Conservation (phyloP, 2,888 invertebrate genomes). For the Limenitis camilla region DNA sequence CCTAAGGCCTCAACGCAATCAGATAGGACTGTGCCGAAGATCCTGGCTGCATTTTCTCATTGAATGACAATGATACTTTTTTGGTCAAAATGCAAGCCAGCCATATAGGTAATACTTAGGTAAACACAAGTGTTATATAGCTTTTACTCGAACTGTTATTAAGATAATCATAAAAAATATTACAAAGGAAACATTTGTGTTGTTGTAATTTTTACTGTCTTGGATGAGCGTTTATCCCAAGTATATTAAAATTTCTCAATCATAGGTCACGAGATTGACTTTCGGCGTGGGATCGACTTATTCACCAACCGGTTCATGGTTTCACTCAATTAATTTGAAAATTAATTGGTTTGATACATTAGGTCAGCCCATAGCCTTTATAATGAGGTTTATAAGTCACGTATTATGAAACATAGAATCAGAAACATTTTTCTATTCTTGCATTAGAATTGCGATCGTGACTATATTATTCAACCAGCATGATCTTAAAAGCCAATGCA, state of each 20-base stretch:
- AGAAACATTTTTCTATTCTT: slow-evolving; percentile 17
- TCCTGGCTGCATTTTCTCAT: too few relatives aligned
- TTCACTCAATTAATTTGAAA: slow-evolving; percentile 63
- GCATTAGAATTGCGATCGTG: slow-evolving; percentile 17
- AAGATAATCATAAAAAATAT: too few relatives aligned
- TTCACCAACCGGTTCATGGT: slow-evolving; percentile 55
- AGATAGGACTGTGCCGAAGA: too few relatives aligned
- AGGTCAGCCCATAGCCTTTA: slow-evolving; percentile 41
- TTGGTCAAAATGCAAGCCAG: too few relatives aligned
- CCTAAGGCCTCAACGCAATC: too few relatives aligned
- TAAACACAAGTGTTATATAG: too few relatives aligned
- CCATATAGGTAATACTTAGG: too few relatives aligned
- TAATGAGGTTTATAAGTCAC: slow-evolving; percentile 51
- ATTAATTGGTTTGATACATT: slow-evolving; percentile 57
- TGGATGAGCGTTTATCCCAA: slow-evolving; percentile 35
- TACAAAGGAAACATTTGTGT: too few relatives aligned
- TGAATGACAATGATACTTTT: too few relatives aligned
- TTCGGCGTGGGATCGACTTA: slow-evolving; percentile 55
- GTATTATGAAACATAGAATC: slow-evolving; percentile 43
- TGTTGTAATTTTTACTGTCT: too few relatives aligned
- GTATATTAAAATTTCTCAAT: slow-evolving; percentile 56
- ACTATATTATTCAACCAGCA: slow-evolving; percentile 14
- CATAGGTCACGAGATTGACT: slow-evolving; percentile 57
- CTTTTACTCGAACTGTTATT: too few relatives aligned
- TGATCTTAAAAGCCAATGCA: slow-evolving; percentile 9